Percentiles rank a stretch among this genome's conserved stretches.
These are phyloP conservation scores for Synanthedon tipuliformis DNA, from an alignment of 2,888 invertebrate species.

Conservation along the genomic window DNA sequence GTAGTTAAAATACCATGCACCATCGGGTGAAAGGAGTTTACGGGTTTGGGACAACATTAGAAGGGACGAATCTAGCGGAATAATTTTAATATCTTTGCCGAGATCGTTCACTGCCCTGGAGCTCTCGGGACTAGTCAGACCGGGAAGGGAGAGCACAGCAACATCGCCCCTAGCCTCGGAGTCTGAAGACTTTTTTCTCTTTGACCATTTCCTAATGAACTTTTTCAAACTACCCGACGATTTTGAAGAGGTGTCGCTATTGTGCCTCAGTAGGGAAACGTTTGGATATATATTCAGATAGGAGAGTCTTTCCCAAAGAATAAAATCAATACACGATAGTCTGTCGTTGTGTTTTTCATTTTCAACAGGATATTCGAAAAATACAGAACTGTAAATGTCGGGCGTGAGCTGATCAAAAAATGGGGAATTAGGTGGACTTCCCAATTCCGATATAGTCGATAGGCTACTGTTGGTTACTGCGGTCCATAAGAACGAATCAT, in stretches of 20 bases:
- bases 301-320: slow-evolving; percentile 53
- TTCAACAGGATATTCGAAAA: slow-evolving; percentile 45
- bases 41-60: slow-evolving; percentile 48
- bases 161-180: slow-evolving; percentile 37
- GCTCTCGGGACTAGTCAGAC: slow-evolving; percentile 31
- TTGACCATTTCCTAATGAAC: slow-evolving; percentile 29
- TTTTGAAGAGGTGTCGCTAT: slow-evolving; percentile 31
- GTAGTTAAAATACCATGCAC: slow-evolving; percentile 65
- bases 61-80: slow-evolving; percentile 49
- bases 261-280: slow-evolving; percentile 35
- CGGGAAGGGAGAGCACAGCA: slow-evolving; percentile 46
- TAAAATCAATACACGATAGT: slow-evolving; percentile 49
- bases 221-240: slow-evolving; percentile 36
- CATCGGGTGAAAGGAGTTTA: slow-evolving; percentile 41
- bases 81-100: slow-evolving; percentile 42
- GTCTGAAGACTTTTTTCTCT: slow-evolving; percentile 26
- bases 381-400: slow-evolving; percentile 51
- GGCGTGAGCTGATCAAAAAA: slow-evolving; percentile 31
- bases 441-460: slow-evolving; percentile 49
- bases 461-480: slow-evolving; percentile 30
- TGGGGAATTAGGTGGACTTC: slow-evolving; percentile 28
- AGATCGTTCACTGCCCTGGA: slow-evolving; percentile 40
- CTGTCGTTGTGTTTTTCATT: slow-evolving; percentile 28
- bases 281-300: slow-evolving; percentile 43
- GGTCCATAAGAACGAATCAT: slow-evolving; percentile 48